Percentiles rank a stretch among this genome's conserved stretches.
Evolutionary conservation across 2,797 vertebrate species (phyloP).

Genomic region (Fistularia tabacaria): DNA sequence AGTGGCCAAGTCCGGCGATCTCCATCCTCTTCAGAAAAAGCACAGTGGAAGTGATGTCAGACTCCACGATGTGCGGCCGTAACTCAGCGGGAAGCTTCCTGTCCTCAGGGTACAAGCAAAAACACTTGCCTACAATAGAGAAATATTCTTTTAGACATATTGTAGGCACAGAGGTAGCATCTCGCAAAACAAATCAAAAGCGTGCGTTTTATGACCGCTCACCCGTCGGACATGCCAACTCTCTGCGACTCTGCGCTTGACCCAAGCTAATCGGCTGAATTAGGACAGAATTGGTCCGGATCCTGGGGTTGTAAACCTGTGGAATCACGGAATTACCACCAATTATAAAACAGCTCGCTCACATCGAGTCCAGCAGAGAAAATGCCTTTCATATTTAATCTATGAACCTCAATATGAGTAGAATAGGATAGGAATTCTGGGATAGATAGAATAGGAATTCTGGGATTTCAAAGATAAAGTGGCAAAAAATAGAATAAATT

Average conservation of each 20-base stretch:
- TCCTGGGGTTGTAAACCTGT: slow-evolving; percentile 84
- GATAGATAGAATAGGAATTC: too few relatives aligned
- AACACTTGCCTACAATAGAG: slow-evolving; percentile 79
- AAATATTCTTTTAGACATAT: slow-evolving; percentile 3
- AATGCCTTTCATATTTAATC: too few relatives aligned
- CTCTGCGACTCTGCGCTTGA: slow-evolving; percentile 80
- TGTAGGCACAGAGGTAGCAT: too few relatives aligned
- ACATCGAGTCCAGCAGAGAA: too few relatives aligned
- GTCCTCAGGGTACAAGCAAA: slow-evolving; percentile 86
- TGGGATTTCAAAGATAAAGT: too few relatives aligned
- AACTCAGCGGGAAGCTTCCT: slow-evolving; percentile 68
- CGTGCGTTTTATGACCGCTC: neutral
- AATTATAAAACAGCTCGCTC: neutral
- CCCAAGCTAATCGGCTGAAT: slow-evolving; percentile 82
- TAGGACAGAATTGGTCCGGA: slow-evolving; percentile 80
- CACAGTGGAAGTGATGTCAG: slow-evolving; percentile 80
- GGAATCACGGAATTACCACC: neutral
- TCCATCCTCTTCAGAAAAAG: slow-evolving; percentile 88
- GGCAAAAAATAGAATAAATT: too few relatives aligned
- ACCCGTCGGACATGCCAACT: slow-evolving; percentile 66
- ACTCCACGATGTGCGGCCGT: slow-evolving; percentile 78
- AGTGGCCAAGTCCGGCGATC: slow-evolving; percentile 82
- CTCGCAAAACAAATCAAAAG: too few relatives aligned
- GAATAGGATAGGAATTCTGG: too few relatives aligned
- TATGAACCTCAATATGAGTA: too few relatives aligned